Conservation (phyloP, 2,797 vertebrate species). For the Agapornis canus region DNA sequence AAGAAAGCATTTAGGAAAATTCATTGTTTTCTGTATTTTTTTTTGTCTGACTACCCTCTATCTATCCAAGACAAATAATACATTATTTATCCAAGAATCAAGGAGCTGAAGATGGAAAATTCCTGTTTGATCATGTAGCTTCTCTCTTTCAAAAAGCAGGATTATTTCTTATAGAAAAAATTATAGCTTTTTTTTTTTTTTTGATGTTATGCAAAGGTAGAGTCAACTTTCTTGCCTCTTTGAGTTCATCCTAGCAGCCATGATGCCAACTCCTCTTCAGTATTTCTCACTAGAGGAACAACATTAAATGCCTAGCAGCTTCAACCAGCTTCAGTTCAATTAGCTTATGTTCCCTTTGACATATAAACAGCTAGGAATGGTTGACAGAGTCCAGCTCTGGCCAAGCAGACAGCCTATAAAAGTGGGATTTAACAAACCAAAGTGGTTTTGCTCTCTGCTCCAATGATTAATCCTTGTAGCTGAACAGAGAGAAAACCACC, state of each 20-base stretch:
- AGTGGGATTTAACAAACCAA: not conserved
- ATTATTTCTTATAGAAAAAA: not conserved
- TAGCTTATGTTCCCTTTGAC: not conserved
- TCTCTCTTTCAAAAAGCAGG: not conserved
- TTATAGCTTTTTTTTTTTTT: not conserved
- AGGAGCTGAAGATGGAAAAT: not conserved
- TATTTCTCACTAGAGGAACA: not conserved
- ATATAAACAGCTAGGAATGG: not conserved
- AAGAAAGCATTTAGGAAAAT: not conserved
- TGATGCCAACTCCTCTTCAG: not conserved
- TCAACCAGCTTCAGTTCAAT: not conserved
- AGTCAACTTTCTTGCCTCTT: not conserved
- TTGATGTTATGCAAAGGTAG: not conserved
- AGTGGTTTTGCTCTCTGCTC: not conserved
- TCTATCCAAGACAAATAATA: not conserved
- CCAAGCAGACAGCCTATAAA: not conserved
- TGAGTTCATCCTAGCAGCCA: not conserved
- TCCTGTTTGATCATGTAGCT: not conserved
- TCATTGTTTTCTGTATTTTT: not conserved
- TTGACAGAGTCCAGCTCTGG: not conserved
- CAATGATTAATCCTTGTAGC: rapidly evolving
- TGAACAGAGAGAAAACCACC: not conserved
- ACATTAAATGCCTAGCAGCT: not conserved
- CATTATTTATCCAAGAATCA: not conserved
- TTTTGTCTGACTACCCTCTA: not conserved